These are phyloP conservation scores for Syngnathus floridae DNA, from an alignment of 2,113 vertebrate genomes.

Conservation along the genomic window DNA sequence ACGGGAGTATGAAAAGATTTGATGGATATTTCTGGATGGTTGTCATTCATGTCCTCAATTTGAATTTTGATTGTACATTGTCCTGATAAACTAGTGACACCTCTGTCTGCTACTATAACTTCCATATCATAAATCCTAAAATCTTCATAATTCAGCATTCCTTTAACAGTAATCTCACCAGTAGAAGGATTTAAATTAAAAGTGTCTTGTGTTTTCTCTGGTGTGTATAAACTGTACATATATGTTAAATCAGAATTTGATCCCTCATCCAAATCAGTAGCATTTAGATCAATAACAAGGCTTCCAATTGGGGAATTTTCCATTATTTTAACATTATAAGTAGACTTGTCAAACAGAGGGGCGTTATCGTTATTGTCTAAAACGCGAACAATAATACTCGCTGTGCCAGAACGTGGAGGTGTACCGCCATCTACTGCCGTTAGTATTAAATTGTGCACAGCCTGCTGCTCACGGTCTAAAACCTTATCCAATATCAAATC, in stretches of 20 bases:
- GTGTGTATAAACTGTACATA: conserved; percentile 67
- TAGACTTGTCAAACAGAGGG: conserved; percentile 48
- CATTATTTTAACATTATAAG: conserved; percentile 42
- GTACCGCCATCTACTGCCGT: conserved; percentile 65
- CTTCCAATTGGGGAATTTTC: conserved; percentile 60
- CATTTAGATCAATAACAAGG: conserved; percentile 50
- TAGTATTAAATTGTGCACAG: conserved; percentile 55
- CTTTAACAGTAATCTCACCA: conserved; percentile 71
- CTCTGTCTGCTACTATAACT: conserved; percentile 60
- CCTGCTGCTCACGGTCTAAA: conserved; percentile 49
- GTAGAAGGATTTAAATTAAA: conserved; percentile 67
- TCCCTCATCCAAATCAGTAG: conserved; percentile 62
- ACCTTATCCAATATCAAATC: conserved; percentile 41
- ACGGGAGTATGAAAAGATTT: conserved; percentile 59
- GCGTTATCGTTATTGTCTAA: conserved; percentile 66
- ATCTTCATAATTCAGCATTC: conserved; percentile 71
- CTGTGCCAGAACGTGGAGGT: conserved; percentile 59
- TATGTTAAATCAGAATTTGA: conserved; percentile 62
- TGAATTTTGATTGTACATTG: conserved; percentile 68
- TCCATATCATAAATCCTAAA: conserved; percentile 64
- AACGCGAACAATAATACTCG: conserved; percentile 54
- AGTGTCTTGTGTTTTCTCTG: conserved; percentile 51
- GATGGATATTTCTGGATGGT: conserved; percentile 70
- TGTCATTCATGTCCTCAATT: conserved; percentile 70
- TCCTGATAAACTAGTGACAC: conserved; percentile 41